Percentiles rank a stretch among this genome's conserved stretches.
Evolutionary conservation across 1,140 invertebrate species (phyloP).

Genomic region (Harpegnathos saltator): DNA sequence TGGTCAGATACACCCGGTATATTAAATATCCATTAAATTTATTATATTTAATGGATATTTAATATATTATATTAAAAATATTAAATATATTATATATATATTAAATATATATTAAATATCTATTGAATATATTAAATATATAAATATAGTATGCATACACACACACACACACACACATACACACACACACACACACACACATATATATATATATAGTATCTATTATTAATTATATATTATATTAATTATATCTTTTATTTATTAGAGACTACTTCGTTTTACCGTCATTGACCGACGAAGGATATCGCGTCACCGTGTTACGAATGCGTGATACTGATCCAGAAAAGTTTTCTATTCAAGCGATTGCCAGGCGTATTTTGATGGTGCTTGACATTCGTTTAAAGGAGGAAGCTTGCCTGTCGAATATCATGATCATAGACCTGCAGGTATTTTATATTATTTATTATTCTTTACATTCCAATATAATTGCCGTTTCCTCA

Average conservation of each 20-base stretch:
- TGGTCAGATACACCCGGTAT: no score
- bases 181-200: no score
- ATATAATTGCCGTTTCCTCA: not conserved
- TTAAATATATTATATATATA: no score
- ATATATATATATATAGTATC: no score
- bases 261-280: constrained; percentile 81
- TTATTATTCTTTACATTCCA: not conserved
- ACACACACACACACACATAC: no score
- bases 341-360: constrained; percentile 81
- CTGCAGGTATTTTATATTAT: constrained; percentile 75
- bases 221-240: no score
- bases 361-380: constrained; percentile 79
- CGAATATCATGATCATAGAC: constrained; percentile 84
- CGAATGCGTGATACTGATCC: constrained; percentile 77
- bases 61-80: no score
- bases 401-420: constrained; percentile 81
- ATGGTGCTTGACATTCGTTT: constrained; percentile 83
- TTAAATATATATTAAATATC: no score
- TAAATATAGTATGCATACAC: no score
- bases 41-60: no score
- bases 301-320: constrained; percentile 82
- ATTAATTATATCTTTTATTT: constrained; percentile 35
- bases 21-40: no score
- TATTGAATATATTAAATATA: no score
- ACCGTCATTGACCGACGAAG: constrained; percentile 83